phyloP scores from a whole-genome alignment of 2,797 vertebrate genomes.

The Psittacula derbiana region DNA sequence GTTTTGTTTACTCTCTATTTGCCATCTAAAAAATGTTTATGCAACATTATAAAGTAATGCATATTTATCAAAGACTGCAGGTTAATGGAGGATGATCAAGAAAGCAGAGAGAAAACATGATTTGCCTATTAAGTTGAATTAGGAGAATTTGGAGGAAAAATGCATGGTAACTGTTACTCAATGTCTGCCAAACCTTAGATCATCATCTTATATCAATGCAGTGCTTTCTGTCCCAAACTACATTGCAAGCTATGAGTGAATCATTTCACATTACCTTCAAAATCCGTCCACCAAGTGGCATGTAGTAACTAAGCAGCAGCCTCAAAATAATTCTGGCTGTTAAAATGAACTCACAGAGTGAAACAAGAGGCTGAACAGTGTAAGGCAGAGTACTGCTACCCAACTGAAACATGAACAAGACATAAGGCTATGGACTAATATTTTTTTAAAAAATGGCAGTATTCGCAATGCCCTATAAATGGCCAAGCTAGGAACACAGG shows the following conservation, averaged over 20 bases:
- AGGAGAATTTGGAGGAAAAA: conserved; percentile 52
- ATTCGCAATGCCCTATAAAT: neutral
- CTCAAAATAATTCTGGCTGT: neutral
- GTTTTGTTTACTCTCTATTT: conserved; percentile 49
- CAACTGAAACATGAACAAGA: neutral
- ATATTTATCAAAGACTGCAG: conserved; percentile 49
- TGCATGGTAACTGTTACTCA: conserved; percentile 21
- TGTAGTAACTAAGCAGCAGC: neutral
- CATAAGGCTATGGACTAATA: neutral
- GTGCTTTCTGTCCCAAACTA: neutral
- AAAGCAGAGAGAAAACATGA: conserved; percentile 45
- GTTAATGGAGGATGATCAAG: conserved; percentile 48
- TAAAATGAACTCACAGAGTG: neutral
- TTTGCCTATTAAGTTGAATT: conserved; percentile 44
- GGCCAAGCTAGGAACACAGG: neutral
- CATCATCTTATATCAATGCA: conserved; percentile 19
- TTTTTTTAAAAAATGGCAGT: neutral
- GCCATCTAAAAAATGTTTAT: conserved; percentile 62
- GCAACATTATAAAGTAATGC: conserved; percentile 46
- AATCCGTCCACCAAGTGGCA: neutral
- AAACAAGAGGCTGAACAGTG: neutral
- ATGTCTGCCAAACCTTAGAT: conserved; percentile 38
- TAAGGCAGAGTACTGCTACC: neutral
- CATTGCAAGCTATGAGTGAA: neutral
- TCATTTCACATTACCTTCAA: conserved; percentile 3